These are phyloP conservation scores for Cetoscarus ocellatus DNA, from an alignment of 2,797 vertebrate genomes.

Conservation along the genomic window DNA sequence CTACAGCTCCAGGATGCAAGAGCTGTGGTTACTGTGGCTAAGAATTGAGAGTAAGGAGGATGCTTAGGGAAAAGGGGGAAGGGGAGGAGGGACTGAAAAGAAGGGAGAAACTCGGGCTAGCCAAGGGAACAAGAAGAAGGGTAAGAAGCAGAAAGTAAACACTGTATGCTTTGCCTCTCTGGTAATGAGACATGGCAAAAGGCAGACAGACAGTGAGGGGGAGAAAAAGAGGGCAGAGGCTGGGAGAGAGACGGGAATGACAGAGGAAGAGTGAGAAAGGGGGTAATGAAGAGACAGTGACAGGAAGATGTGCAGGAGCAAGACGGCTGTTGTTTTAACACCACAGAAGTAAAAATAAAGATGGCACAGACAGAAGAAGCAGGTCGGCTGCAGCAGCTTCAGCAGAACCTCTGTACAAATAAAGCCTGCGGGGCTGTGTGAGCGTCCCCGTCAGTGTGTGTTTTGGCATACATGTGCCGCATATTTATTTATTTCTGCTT, in stretches of 20 bases:
- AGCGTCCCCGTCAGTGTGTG: constrained; percentile 53
- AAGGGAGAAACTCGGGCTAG: constrained; percentile 17
- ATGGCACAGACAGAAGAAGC: constrained; percentile 53
- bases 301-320: constrained; percentile 46
- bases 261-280: constrained; percentile 38
- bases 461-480: constrained; percentile 31
- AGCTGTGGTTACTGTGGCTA: constrained; percentile 39
- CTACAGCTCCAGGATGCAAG: constrained; percentile 53
- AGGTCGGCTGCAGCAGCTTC: constrained; percentile 57
- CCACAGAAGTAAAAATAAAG: constrained; percentile 7
- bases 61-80: constrained; percentile 34
- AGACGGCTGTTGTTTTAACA: constrained; percentile 67
- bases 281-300: constrained; percentile 26
- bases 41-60: constrained; percentile 45
- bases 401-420: constrained; percentile 67
- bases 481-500: constrained; percentile 26
- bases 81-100: constrained; percentile 9
- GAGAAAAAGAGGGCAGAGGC: constrained; percentile 47
- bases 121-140: constrained; percentile 5
- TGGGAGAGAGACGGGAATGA: constrained; percentile 47
- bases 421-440: constrained; percentile 64
- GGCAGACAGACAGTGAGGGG: constrained; percentile 26
- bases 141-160: constrained; percentile 19
- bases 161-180: constrained; percentile 34
- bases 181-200: constrained; percentile 57